Percentiles rank a stretch among this genome's conserved stretches.
Evolutionary conservation across 2,888 invertebrate species (phyloP).

Genomic region (Chrysopilus asiliformis): DNA sequence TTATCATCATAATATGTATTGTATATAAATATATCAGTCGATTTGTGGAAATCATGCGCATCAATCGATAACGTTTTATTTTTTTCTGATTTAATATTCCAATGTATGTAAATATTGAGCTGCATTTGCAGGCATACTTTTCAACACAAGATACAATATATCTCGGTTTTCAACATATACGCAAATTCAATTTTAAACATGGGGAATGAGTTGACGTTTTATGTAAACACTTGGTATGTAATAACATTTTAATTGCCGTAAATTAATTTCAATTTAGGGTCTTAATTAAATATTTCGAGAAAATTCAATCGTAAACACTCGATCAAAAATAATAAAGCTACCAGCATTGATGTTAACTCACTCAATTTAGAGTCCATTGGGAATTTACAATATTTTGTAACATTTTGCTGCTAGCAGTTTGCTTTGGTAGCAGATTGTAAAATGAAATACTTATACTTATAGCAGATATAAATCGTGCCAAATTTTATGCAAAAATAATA

Average conservation of each 20-base stretch:
- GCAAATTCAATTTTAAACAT: slow-evolving; percentile 1
- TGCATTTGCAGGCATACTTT: background rate
- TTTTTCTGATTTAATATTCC: slow-evolving; percentile 7
- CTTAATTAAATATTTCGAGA: slow-evolving; percentile 14
- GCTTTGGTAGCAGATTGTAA: no score
- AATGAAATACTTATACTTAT: no score
- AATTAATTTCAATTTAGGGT: slow-evolving; percentile 14
- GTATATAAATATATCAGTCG: background rate
- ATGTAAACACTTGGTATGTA: slow-evolving; percentile 10
- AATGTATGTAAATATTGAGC: background rate
- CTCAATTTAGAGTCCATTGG: no score
- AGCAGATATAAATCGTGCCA: no score
- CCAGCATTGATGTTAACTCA: no score
- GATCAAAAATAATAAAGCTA: no score
- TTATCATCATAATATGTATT: slow-evolving; percentile 4
- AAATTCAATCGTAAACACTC: no score
- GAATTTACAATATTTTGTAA: no score
- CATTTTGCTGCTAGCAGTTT: no score
- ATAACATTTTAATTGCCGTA: slow-evolving; percentile 15
- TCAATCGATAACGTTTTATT: slow-evolving; percentile 12
- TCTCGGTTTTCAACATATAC: background rate
- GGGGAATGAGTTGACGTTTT: slow-evolving; percentile 7
- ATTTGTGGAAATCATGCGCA: slow-evolving; percentile 12
- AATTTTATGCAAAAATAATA: no score
- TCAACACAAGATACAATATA: background rate